A percentile compares a stretch with the other conserved stretches of the same genome.
Evolutionary conservation across 2,888 invertebrate species (phyloP).

Genomic region (Synergus itoensis): DNA sequence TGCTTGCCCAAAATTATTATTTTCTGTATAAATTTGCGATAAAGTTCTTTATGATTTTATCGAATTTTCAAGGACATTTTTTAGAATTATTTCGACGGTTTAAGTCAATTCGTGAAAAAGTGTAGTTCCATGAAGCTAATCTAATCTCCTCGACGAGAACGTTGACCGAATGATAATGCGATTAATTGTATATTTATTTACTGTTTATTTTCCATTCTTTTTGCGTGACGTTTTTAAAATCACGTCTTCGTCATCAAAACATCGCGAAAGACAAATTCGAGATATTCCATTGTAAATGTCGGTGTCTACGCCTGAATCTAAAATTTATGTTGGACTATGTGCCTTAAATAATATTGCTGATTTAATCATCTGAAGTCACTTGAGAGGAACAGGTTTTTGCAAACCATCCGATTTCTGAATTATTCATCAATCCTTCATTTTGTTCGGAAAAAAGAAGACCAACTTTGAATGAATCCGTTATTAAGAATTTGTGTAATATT

Average conservation of each 20-base stretch:
- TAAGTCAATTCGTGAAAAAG: background rate
- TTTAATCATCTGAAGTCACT: background rate
- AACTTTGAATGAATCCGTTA: too few relatives aligned
- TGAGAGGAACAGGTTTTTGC: background rate
- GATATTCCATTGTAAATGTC: background rate
- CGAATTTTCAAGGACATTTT: background rate
- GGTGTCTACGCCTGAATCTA: background rate
- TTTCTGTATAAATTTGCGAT: too few relatives aligned
- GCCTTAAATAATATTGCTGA: background rate
- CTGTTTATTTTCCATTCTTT: background rate
- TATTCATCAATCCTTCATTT: background rate
- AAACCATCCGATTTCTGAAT: background rate
- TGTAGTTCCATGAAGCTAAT: background rate
- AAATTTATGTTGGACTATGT: background rate
- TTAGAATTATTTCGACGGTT: background rate
- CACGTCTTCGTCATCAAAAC: background rate
- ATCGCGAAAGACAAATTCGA: background rate
- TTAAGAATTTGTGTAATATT: too few relatives aligned
- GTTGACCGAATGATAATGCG: background rate
- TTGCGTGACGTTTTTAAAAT: background rate
- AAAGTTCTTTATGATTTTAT: too few relatives aligned
- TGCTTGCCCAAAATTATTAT: background rate
- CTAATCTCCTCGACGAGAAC: background rate
- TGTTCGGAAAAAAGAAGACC: too few relatives aligned
- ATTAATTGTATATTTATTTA: background rate